Base-by-base conservation (phyloP, 2,888 invertebrate species). In the Scaptomyza reducta region DNA sequence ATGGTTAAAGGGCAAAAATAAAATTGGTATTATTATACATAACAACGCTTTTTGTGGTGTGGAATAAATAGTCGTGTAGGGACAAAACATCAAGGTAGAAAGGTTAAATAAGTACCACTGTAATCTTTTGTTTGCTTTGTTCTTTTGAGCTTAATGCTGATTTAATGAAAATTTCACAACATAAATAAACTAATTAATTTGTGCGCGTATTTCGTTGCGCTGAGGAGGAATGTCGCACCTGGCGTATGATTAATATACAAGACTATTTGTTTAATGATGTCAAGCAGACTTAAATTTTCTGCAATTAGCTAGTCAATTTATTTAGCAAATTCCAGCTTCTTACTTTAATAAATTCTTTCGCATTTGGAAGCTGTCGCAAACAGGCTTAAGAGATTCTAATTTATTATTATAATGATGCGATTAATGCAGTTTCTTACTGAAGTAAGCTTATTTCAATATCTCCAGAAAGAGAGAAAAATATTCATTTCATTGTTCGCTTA, bases 131-230 rank as follows among this genome's bases (percentile, higher is more conserved):
- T 35, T 31, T 58, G 65, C 27, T 53, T 45, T 64, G 53, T 70
- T 54, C 27, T 29, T 51, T 38, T 53, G 40, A 56, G 68, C 59
- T 61, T 61, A 59, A 63, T 70, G 78, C 66, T 73, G 69, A 62
- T 78, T 82, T 82, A 80, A 82, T 86, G 80, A 79, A 80, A 69
- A 82, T 77, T 79, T 64, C 62, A 64, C 80, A 69, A 74, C 67
- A 77, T 71, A 77, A 81, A 86, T 74, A 81, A 81, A 70, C 75
- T 78, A 82, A 82, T 82, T 87, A 82, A 81, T 81, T 75, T 70
- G 47, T 70, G 46, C 61, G 61, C 70, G 45, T 63, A 55, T 33
- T 73, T 59, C 10, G 31, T 10, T 61, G 16, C 16, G 44, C 22
- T 41, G 44, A 11, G 13, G 38, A 45, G 13, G 41, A 45, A 14